These are phyloP conservation scores for Linnaemya vulpina DNA, from an alignment of 2,888 invertebrate genomes.

Conservation along the genomic window DNA sequence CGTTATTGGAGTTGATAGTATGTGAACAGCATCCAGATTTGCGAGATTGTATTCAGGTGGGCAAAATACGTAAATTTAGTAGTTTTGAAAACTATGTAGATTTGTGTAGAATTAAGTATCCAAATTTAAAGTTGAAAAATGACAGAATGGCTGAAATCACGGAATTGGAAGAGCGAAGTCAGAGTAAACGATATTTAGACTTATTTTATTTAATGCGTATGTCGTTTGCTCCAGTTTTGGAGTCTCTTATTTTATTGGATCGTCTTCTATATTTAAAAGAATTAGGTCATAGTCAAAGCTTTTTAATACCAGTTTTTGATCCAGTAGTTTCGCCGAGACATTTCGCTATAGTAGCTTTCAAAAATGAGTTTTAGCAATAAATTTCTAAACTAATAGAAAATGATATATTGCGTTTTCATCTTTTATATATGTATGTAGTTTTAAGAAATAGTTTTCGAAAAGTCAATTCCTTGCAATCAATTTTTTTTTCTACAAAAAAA, in stretches of 20 bases:
- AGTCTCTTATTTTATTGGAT: slow-evolving; percentile 92
- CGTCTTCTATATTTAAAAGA: slow-evolving; percentile 90
- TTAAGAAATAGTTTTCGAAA: background rate
- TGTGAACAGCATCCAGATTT: slow-evolving; percentile 82
- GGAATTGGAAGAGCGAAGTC: slow-evolving; percentile 82
- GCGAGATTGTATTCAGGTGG: slow-evolving; percentile 84
- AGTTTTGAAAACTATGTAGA: slow-evolving; percentile 88
- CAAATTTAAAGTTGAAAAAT: slow-evolving; percentile 62
- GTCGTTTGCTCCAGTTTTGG: slow-evolving; percentile 90
- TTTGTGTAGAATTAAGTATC: slow-evolving; percentile 85
- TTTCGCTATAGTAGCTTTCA: slow-evolving; percentile 79
- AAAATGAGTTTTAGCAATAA: slow-evolving; percentile 51
- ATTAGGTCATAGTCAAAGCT: slow-evolving; percentile 85
- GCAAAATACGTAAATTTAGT: slow-evolving; percentile 86
- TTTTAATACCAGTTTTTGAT: slow-evolving; percentile 91
- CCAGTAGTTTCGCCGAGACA: slow-evolving; percentile 91
- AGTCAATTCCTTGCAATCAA: background rate
- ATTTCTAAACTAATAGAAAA: background rate
- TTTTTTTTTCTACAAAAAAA: no score
- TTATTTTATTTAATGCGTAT: slow-evolving; percentile 91
- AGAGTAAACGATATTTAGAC: slow-evolving; percentile 85
- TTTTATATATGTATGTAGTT: background rate
- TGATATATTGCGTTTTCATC: background rate
- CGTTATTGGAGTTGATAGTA: slow-evolving; percentile 88
- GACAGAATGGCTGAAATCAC: slow-evolving; percentile 79